Base-by-base conservation (phyloP, 2,888 invertebrate genomes). In the Watsonalla binaria region DNA sequence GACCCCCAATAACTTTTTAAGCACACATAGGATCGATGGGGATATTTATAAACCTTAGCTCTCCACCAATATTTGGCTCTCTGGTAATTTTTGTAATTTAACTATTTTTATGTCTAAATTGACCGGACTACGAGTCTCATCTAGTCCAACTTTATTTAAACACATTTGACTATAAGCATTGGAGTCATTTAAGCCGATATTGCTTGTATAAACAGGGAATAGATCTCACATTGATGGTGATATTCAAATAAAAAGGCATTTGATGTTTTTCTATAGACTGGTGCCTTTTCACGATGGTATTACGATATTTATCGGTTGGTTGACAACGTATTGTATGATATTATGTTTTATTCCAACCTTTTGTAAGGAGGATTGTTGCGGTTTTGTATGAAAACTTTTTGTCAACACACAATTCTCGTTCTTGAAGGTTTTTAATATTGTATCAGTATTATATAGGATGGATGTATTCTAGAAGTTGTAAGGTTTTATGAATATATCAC, bases 181-280 rank as follows among this genome's bases (percentile, higher is more conserved):
- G 68, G 60, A 65, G 66, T 69, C 66, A 70, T 71, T 69, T 67
- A 70, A 66, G 64, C 58, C 60, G 59, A 69, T 71, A 74, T 69
- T 68, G 76, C 59, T 63, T 59, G 63, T 70, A 73, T 65, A 72
- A 70, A 66, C 61, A 65, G 54, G 34, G 50, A 57, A 66, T 61
- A 59, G 63, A 67, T 63, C 60, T 60, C 46, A 60, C 54, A 60
- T 64, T 54, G 53, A 57, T 57, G 42, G 42, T 11, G 42, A 11
- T 42, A 42, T 42, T 42, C 42, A 42, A 42, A 42, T 42, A 42
- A 42, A 8, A 11, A 2, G 11, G 42, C 11, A 42, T 42, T 42
- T 42, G 42, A 42, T 42, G 42, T 11, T 11, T 42, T 42, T 42
- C 42, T 42, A 11, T 42, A 11, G 5, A 42, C 6, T 11, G 42